Evolutionary conservation across 2,113 vertebrate genomes (phyloP), one percentile per base, ranked within the genome.

Genomic region (Phoxinus phoxinus): DNA sequence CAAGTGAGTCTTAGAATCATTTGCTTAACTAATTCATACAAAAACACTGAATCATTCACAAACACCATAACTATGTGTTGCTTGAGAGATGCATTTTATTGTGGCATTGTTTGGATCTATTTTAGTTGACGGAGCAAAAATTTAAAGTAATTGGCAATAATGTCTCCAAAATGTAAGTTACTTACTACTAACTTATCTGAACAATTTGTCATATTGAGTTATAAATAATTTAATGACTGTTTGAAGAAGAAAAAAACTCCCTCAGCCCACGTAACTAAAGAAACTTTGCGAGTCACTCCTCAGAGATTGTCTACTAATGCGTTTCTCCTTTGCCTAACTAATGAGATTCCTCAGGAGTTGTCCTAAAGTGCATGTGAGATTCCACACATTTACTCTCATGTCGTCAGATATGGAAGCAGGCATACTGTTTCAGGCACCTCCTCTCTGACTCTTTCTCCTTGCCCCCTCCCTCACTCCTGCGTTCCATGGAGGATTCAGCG

Each of bases 401-500:
- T 53, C 25, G n/a, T 83, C 73, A 78, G 83, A 65, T 51, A 74
- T 32, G 27, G 80, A 58, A 78, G 35, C 76, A 67, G 83, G 56
- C 82, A 63, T 85, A 65, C 58, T 46, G 78, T 80, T 61, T 63
- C 78, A 63, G 15, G 58, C 78, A 59, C 53, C 65, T 77, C 80
- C 76, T 48, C 84, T 37, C 51, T 27, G 25, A 37, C 53, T 61
- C 81, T 56, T 30, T 44, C 35, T 69, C 72, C 71, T 30, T 61
- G 74, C 44, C 56, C 80, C 30, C 77, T 21, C 77, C 86, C 86
- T 86, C 67, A 41, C 76, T 77, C 79, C 80, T 58, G 80, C 32
- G 6, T 61, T 87, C 88, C 84, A 37, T 69, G 27, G 86, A 87
- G 88, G 86, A 86, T 87, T 86, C 41, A 13, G 21, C 48, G 86